phyloP scores from a whole-genome alignment of 2,888 invertebrate genomes.

The Philhelius pedissequus region DNA sequence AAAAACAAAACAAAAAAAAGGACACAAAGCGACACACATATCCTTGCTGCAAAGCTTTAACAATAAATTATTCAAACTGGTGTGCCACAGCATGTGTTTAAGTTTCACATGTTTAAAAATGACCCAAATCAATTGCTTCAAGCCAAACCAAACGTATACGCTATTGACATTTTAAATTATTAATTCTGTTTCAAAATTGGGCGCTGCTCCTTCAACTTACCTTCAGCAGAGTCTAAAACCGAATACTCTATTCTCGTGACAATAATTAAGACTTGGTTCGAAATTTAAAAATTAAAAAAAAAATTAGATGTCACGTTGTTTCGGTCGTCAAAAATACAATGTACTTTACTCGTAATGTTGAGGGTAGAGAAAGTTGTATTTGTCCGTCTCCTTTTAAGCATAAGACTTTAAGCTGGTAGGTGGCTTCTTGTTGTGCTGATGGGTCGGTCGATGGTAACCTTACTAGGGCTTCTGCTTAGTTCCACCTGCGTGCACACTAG shows the following conservation, averaged over 20 bases:
- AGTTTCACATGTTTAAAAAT: slow-evolving; percentile 63
- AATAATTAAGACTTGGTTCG: slow-evolving; percentile 48
- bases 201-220: slow-evolving; percentile 27
- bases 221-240: slow-evolving; percentile 7
- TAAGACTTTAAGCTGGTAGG: slow-evolving; percentile 52
- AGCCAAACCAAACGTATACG: slow-evolving; percentile 1
- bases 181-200: slow-evolving; percentile 8
- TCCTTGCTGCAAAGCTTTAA: not conserved
- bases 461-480: slow-evolving; percentile 57
- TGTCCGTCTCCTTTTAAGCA: slow-evolving; percentile 3
- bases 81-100: slow-evolving; percentile 42
- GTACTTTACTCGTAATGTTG: not conserved
- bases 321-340: slow-evolving; percentile 8
- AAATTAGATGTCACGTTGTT: slow-evolving; percentile 14
- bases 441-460: slow-evolving; percentile 17
- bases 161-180: slow-evolving; percentile 40
- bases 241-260: slow-evolving; percentile 22
- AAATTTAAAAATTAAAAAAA: slow-evolving; percentile 23
- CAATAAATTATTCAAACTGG: slow-evolving; percentile 45
- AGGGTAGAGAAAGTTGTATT: not conserved
- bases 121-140: slow-evolving; percentile 39
- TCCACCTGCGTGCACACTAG: slow-evolving; percentile 16
- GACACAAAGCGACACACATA: not conserved
- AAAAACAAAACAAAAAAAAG: not conserved
- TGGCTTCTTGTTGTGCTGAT: slow-evolving; percentile 44